These are phyloP conservation scores for Chaenogobius annularis DNA, from an alignment of 2,113 vertebrate species.

Conservation along the genomic window DNA sequence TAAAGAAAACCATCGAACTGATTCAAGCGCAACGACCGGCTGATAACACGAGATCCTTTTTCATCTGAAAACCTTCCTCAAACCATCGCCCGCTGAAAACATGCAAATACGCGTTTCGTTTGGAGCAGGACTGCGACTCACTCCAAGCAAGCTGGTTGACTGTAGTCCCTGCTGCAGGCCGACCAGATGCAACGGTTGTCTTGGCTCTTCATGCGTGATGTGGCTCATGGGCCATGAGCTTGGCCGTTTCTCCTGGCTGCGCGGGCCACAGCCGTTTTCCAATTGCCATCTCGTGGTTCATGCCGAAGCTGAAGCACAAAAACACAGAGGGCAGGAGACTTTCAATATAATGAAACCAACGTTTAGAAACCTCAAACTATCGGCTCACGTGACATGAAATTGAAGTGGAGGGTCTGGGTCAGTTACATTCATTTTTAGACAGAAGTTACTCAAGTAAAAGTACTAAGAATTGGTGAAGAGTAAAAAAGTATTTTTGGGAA, in stretches of 20 bases:
- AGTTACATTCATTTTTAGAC: too few relatives aligned
- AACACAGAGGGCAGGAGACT: not conserved
- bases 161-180: conserved; percentile 95
- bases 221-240: conserved; percentile 99
- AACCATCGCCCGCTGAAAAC: conserved; percentile 10
- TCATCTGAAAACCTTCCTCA: not conserved
- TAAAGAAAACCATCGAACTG: too few relatives aligned
- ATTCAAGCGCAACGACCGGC: too few relatives aligned
- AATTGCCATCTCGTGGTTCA: conserved; percentile 97
- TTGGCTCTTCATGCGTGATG: conserved; percentile 99
- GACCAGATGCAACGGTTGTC: conserved; percentile 98
- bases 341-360: not conserved
- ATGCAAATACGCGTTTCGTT: conserved; percentile 8
- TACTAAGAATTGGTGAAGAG: too few relatives aligned
- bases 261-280: conserved; percentile 92
- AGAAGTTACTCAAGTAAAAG: too few relatives aligned
- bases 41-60: too few relatives aligned
- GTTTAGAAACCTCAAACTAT: too few relatives aligned
- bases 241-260: conserved; percentile 93
- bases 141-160: conserved; percentile 98
- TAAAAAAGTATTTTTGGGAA: too few relatives aligned
- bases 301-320: conserved; percentile 85
- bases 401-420: too few relatives aligned
- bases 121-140: conserved; percentile 75
- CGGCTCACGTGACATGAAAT: too few relatives aligned